Evolutionary conservation across 2,797 vertebrate species (phyloP), one percentile per base, ranked within the genome.

Genomic region (Hypotaenidia okinawae): DNA sequence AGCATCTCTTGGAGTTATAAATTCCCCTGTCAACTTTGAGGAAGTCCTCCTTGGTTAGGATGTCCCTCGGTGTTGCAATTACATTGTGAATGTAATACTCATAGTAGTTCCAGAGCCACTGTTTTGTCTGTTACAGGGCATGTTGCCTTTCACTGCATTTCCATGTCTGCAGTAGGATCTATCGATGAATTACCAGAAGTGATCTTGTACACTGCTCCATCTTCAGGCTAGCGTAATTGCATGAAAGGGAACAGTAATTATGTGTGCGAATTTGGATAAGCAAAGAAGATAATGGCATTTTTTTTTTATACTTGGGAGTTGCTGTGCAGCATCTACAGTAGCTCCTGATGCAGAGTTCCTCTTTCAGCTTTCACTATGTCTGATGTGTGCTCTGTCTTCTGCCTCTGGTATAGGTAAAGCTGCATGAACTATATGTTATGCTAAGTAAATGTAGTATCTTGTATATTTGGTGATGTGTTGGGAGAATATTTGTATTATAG

Each of bases 331-430:
- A 81, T 73, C 84, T 94, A 17, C 74, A 69, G 52, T 77, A 88
- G 64, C 61, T 93, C 66, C 73, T 85, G 35, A 43, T 82, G n/a
- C 63, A 59, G 78, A 78, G 37, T 63, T 91, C 52, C 22, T 68
- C 27, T 83, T 87, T 85, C 84, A 89, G 63, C 81, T 94, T 76
- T 87, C 57, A 41, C 17, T 64, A 59, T 93, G 82, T 94, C 91
- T 85, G 74, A 70, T 81, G 19, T 52, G 69, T 96, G 57, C 70
- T 96, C 59, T n/a, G 4, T 96, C 80, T 95, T 96, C 84, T 95
- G 92, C 82, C 39, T 95, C 90, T 88, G 85, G 47, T 91, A 68
- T 82, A 92, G 73, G 94, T 96, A 97, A 97, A 97, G 88, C 35
- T 92, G 84, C 63, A 84, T 92, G 64, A 93, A 85, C 25, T 92